These are phyloP conservation scores for Nephrotoma guestfalica DNA, from an alignment of 2,888 invertebrate genomes.

Conservation along the genomic window DNA sequence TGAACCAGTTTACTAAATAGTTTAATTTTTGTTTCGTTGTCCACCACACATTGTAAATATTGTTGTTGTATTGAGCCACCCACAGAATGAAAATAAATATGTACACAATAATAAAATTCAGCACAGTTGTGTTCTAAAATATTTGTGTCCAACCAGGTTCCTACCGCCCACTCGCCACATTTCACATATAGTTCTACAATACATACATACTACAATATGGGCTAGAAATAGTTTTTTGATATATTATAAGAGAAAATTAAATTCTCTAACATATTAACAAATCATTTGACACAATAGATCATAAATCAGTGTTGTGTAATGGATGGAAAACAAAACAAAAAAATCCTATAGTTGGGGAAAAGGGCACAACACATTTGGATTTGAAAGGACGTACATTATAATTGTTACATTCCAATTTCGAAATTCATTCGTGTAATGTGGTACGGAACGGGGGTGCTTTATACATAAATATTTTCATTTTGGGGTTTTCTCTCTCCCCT, in stretches of 20 bases:
- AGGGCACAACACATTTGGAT: not conserved
- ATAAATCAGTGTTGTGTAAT: conserved; percentile 2
- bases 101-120: not conserved
- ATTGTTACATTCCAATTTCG: not conserved
- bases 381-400: not conserved
- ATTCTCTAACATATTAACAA: conserved; percentile 4
- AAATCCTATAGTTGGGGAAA: not conserved
- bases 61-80: not conserved
- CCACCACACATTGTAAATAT: not conserved
- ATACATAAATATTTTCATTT: not conserved
- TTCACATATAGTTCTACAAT: not conserved
- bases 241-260: conserved; percentile 4
- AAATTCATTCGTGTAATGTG: not conserved
- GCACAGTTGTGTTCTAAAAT: not conserved
- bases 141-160: no score
- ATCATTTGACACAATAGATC: conserved; percentile 4
- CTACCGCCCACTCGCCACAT: not conserved
- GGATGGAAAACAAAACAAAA: not conserved
- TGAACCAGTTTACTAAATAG: not conserved
- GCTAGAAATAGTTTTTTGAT: not conserved
- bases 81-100: not conserved
- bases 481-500: not conserved
- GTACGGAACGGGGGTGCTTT: not conserved
- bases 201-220: not conserved
- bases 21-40: not conserved